Conservation (phyloP, 2,797 vertebrate genomes). For the Periparus ater region DNA sequence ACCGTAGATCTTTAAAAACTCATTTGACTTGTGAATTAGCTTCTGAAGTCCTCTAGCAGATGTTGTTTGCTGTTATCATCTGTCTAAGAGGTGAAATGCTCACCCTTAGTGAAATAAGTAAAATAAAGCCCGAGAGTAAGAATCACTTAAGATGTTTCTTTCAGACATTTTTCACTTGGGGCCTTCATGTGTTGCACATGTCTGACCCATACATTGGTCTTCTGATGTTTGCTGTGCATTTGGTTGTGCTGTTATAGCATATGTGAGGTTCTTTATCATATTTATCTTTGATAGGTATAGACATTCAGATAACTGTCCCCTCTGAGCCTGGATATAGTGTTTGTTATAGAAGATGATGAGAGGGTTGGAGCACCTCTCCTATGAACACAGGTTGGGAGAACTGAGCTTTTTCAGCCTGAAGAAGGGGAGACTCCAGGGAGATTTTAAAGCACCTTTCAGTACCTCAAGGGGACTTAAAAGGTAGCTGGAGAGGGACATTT, state of each 20-base stretch:
- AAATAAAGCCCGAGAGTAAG: background rate
- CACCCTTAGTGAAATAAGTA: background rate
- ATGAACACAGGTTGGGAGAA: background rate
- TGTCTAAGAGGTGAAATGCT: background rate
- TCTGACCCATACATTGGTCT: background rate
- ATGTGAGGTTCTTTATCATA: background rate
- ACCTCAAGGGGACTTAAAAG: background rate
- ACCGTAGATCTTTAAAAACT: background rate
- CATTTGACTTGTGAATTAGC: background rate
- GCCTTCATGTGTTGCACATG: fast-evolving
- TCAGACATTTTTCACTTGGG: background rate
- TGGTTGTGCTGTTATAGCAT: background rate
- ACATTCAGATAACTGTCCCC: background rate
- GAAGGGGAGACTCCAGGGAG: background rate
- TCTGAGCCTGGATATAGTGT: background rate
- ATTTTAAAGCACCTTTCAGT: background rate
- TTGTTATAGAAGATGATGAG: background rate
- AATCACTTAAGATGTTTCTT: background rate
- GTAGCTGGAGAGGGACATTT: background rate
- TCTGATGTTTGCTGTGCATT: background rate
- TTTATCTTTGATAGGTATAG: background rate
- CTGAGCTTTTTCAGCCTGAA: background rate
- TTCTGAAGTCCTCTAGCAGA: background rate
- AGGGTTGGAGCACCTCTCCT: background rate
- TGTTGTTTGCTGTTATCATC: background rate